Base-by-base conservation (phyloP, 2,888 invertebrate species). In the Melipona beecheii region DNA sequence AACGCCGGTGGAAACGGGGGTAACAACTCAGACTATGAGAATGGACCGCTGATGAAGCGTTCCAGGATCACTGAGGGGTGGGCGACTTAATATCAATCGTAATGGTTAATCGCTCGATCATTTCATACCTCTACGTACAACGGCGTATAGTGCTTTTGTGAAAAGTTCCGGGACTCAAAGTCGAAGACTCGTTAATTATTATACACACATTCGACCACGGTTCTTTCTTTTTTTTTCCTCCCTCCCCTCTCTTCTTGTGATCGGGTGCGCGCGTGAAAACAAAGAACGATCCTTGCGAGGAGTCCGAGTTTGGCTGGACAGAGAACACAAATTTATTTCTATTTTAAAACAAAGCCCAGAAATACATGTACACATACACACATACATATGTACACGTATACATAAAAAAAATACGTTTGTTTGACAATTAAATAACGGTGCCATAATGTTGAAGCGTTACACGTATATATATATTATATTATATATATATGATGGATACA, bases 31-130 rank as follows among this genome's bases (percentile, higher is more conserved):
- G 96, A 97, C 90, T 97, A 97, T 91, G 97, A 97, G 93, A 95
- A 95, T 78, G 96, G 96, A 65, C 96, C 96, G 87, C 94, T 96
- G 90, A 95, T 97, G 95, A 99, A 99, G 95, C 96, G 98, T 94
- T 97, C 98, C 92, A 97, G 98, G 95, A 97, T 98, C 94, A 96
- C 96, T 78, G 98, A 98, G 94, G 97, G 97, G 85, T 99, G 99
- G 98, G 97, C 97, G 95, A 97, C 98, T 97, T 98, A 98, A 97
- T 95, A 93, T 88, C 89, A 72, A 82, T 85, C 82, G 56, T 75
- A 72, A 78, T 72, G 64, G 58, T 83, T 82, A 85, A 75, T 75
- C 81, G 84, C 87, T 86, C 90, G 83, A 83, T 88, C 84, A 73
- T 91, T 85, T 90, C 81, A 89, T 87, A 89, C 88, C 90, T 89